phyloP scores from a whole-genome alignment of 2,797 vertebrate species.

The Cercopithecus hamlyni region DNA sequence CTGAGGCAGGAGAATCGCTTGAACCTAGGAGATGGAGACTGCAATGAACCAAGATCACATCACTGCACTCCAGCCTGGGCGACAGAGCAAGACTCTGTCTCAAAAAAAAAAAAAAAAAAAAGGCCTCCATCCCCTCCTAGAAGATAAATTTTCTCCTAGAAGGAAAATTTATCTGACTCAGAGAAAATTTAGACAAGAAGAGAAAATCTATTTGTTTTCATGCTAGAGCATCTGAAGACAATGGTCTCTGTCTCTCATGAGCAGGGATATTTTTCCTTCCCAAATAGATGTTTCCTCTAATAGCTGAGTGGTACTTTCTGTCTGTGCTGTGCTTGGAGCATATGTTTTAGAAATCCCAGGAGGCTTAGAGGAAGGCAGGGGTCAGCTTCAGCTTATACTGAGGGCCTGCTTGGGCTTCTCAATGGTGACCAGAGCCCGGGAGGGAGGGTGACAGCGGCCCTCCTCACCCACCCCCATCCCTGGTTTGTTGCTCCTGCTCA shows the following conservation, averaged over 20 bases:
- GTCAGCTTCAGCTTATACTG: not conserved
- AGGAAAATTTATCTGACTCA: conserved; percentile 13
- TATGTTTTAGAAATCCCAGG: conserved; percentile 19
- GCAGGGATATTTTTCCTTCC: conserved; percentile 5
- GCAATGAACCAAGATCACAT: not conserved
- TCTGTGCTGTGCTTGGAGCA: conserved; percentile 19
- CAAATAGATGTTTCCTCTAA: conserved; percentile 35
- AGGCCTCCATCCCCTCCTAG: not conserved
- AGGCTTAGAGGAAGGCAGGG: conserved; percentile 18
- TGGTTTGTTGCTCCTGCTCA: conserved; percentile 81
- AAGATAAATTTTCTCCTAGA: not conserved
- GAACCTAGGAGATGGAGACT: not conserved
- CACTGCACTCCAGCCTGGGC: not conserved
- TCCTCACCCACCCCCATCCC: conserved; percentile 37
- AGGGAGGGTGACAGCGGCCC: not conserved
- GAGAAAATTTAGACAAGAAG: not conserved
- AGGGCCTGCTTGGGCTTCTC: not conserved
- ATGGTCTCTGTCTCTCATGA: conserved; percentile 31
- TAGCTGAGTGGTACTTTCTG: not conserved
- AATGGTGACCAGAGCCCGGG: not conserved
- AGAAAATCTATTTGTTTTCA: conserved; percentile 27
- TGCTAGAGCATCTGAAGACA: not conserved
- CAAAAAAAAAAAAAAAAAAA: not conserved
- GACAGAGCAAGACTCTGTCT: not conserved
- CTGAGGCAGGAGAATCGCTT: not conserved